These are phyloP conservation scores for Okapia johnstoni DNA, from an alignment of 2,113 vertebrate species.

Conservation along the genomic window DNA sequence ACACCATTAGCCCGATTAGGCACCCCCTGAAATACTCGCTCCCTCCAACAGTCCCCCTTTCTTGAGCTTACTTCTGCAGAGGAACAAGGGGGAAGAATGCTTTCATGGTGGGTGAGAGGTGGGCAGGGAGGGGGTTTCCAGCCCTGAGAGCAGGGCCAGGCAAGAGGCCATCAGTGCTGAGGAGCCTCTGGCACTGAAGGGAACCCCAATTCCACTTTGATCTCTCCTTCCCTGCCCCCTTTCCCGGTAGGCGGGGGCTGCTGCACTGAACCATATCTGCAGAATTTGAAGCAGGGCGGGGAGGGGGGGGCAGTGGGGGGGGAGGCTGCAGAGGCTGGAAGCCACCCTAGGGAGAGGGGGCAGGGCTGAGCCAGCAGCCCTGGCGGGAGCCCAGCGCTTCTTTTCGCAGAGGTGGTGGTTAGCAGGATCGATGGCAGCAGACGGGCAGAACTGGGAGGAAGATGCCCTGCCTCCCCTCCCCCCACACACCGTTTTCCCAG, in stretches of 20 bases:
- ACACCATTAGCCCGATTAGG: slow-evolving; percentile 37
- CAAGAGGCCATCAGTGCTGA: neutral
- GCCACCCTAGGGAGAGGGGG: slow-evolving; percentile 71
- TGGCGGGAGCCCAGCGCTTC: slow-evolving; percentile 66
- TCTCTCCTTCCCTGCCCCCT: slow-evolving; percentile 4
- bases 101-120: neutral
- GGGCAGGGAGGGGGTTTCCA: neutral
- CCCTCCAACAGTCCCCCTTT: neutral
- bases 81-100: neutral
- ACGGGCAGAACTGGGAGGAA: slow-evolving; percentile 32
- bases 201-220: neutral
- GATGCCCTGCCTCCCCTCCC: neutral
- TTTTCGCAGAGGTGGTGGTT: slow-evolving; percentile 65
- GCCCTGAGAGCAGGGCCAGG: neutral
- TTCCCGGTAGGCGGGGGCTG: slow-evolving; percentile 46
- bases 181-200: neutral
- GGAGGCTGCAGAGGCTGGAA: slow-evolving; percentile 65
- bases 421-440: slow-evolving; percentile 63
- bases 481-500: neutral
- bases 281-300: slow-evolving; percentile 61
- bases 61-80: neutral
- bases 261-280: slow-evolving; percentile 54
- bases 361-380: slow-evolving; percentile 61
- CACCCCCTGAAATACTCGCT: neutral
- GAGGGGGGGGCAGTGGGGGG: neutral